Percentiles rank a stretch among this genome's conserved stretches.
Evolutionary conservation across 2,888 invertebrate species (phyloP).

Genomic region (Lamellibrachia satsuma): DNA sequence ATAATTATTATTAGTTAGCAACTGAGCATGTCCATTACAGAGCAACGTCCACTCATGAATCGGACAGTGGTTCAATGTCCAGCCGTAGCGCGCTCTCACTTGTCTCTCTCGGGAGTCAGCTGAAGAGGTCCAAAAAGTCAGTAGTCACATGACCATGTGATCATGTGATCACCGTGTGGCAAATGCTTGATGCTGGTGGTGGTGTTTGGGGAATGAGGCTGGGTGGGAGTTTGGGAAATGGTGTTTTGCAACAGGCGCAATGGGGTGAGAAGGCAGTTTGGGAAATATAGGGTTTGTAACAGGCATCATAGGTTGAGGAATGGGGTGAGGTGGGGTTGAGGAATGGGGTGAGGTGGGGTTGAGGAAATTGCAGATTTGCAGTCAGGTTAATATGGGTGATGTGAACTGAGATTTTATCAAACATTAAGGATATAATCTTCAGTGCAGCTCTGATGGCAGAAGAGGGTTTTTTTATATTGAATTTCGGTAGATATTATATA

Average conservation of each 20-base stretch:
- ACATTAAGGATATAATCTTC: too few species aligned
- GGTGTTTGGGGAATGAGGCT: neutral
- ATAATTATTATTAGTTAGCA: neutral
- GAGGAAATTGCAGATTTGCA: too few species aligned
- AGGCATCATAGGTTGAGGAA: neutral
- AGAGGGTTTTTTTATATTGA: too few species aligned
- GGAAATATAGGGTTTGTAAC: neutral
- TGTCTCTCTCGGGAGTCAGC: neutral
- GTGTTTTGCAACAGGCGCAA: neutral
- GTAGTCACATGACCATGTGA: neutral
- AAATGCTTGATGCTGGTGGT: neutral
- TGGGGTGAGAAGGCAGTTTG: neutral
- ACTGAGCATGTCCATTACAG: neutral
- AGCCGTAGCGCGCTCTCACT: neutral
- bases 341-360: too few species aligned
- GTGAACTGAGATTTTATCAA: too few species aligned
- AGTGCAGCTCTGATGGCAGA: too few species aligned
- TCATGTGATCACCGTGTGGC: neutral
- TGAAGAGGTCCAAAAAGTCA: constrained; percentile 17
- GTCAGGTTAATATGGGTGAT: too few species aligned
- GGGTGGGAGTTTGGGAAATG: neutral
- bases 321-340: neutral
- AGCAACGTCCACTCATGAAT: neutral
- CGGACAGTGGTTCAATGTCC: constrained; percentile 9
- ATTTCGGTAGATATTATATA: too few species aligned